Evolutionary conservation across 1,140 invertebrate species (phyloP), one percentile per base, ranked within the genome.

Genomic region (Drosophila teissieri): DNA sequence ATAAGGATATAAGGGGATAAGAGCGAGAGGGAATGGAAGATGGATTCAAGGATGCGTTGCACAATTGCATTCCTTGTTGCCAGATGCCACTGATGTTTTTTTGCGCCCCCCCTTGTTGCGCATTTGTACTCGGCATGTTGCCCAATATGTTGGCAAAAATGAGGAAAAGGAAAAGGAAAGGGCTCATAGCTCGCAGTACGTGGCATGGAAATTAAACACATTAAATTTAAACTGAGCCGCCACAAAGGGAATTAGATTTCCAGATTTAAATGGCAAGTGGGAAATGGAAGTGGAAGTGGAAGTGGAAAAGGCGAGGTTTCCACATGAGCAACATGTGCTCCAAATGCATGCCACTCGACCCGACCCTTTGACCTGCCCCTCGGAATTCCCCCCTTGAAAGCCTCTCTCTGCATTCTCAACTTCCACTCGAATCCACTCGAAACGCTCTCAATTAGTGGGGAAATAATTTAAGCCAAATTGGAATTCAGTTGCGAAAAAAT

Each of bases 11-110:
- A 19, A 19, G 19, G 11, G 34, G 34, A 49, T 8, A 19, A 45
- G 45, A n/a, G 0, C 3, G 48, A 15, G 8, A 11, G 24, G 14
- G 4, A 36, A 31, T n/a, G 27, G 10, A 39, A 64, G 45, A 76
- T 17, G 17, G 54, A 65, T 64, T 58, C 65, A 51, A 42, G 63
- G 75, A 88, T 56, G 81, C 80, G 84, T 77, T 89, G 83, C 83
- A 86, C 86, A 89, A 86, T 86, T 88, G 84, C 84, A 65, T 86
- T 82, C 62, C 76, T 80, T 89, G 83, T 76, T 79, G 75, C 63
- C 82, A 82, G 74, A 73, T 76, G 73, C 63, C 60, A 55, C 57
- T 65, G 45, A 65, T 68, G 61, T 68, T 52, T 31, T 64, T 64
- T 11, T 19, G 19, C 19, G 24, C 24, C 34, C 57, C 45, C 42